These are phyloP conservation scores for Acanthosoma haemorrhoidale DNA, from an alignment of 2,888 invertebrate species.

Conservation along the genomic window DNA sequence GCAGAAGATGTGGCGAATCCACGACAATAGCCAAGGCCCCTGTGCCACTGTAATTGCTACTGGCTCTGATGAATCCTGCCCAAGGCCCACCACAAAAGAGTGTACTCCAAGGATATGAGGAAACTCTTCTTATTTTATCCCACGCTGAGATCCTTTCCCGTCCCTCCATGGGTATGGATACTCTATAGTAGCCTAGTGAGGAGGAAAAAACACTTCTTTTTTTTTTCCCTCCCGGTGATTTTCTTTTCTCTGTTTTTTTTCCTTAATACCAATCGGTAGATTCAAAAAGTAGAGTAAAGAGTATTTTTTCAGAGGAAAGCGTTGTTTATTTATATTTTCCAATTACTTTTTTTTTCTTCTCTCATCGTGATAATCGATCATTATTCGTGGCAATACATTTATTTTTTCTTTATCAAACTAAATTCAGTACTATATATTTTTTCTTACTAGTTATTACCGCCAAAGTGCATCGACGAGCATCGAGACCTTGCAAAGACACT, in stretches of 20 bases:
- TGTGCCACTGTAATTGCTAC: constrained; percentile 1
- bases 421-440: neutral
- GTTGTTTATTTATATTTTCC: constrained; percentile 5
- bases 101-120: constrained; percentile 10
- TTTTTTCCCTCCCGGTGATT: neutral
- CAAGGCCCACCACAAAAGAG: constrained; percentile 5
- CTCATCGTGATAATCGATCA: neutral
- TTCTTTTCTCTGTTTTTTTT: neutral
- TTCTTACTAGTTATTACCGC: neutral
- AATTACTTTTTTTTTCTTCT: neutral
- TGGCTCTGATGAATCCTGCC: constrained; percentile 10
- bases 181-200: neutral
- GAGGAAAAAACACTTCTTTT: neutral
- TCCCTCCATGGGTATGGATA: neutral
- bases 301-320: neutral
- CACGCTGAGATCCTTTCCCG: constrained; percentile 14
- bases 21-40: constrained; percentile 1
- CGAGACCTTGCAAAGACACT: neutral
- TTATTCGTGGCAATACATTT: neutral
- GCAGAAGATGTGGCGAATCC: constrained; percentile 4
- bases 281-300: neutral
- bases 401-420: neutral
- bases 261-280: no score
- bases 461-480: neutral
- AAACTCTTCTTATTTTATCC: constrained; percentile 12